These are phyloP conservation scores for Tragelaphus strepsiceros DNA, from an alignment of 2,113 vertebrate species.

Conservation along the genomic window DNA sequence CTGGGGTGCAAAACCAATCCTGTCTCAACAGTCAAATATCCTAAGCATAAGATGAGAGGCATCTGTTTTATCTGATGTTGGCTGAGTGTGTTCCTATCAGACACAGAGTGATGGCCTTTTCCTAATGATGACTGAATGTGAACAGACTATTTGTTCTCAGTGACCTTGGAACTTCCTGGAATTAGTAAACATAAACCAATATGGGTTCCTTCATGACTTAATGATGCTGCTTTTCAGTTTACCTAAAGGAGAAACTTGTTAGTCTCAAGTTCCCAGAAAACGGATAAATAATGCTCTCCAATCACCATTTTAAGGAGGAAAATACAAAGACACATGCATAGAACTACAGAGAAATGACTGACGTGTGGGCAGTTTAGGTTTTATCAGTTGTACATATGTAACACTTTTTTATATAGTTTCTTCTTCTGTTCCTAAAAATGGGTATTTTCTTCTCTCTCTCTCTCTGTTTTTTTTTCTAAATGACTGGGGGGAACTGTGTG, in stretches of 20 bases:
- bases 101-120: not conserved
- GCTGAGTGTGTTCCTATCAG: not conserved
- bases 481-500: not conserved
- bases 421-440: not conserved
- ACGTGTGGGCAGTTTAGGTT: not conserved
- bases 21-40: not conserved
- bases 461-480: not conserved
- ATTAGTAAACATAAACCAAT: not conserved
- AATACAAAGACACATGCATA: not conserved
- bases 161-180: not conserved
- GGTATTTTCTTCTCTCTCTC: not conserved
- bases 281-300: not conserved
- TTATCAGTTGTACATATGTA: not conserved
- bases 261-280: not conserved
- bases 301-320: not conserved
- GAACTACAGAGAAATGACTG: not conserved
- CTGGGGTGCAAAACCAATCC: not conserved
- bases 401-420: not conserved
- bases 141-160: not conserved
- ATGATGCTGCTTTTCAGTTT: not conserved
- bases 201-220: not conserved
- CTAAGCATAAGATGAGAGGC: not conserved
- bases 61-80: not conserved
- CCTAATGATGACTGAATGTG: not conserved
- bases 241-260: not conserved